Evolutionary conservation across 1,140 invertebrate species (phyloP), one percentile per base, ranked within the genome.

Genomic region (Augochlora pura): DNA sequence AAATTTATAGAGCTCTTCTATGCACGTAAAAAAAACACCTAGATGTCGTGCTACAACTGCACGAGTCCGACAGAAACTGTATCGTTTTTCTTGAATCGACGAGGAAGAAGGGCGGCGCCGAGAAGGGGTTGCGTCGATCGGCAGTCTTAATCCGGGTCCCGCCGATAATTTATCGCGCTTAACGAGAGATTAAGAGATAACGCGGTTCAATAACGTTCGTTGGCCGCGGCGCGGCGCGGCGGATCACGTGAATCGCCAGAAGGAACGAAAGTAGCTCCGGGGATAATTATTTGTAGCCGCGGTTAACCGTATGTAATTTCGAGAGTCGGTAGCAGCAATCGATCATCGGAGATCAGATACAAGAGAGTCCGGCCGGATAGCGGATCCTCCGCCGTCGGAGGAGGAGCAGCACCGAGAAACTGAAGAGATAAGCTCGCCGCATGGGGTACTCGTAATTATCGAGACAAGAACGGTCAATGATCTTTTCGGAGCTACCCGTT

Each of bases 401-500:
- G 49, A 74, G 42, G 79, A 60, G 73, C 9, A 42, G 60, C 70
- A 57, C 78, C 73, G 78, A 80, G 82, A 86, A 77, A 72, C 85
- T 77, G 84, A 84, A 87, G 88, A 87, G 88, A 87, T 88, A 88
- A 82, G 77, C 78, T 84, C 89, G 74, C 89, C 68, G 81, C 88
- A 87, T 88, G 89, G 82, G 88, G 87, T 85, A 85, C 49, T 82
- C 80, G 84, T 90, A 89, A 90, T 90, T 90, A 89, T 85, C 86
- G 75, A 82, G 86, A 86, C 85, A 86, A 73, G 85, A 76, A 84
- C 80, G 88, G 86, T 87, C 86, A 84, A 89, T 81, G 87, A 89
- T 85, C 85, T 75, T 85, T 72, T 52, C 77, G 77, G 73, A 74
- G 82, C 79, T 83, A 82, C 83, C 79, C 80, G 85, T 82, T 80